Base-by-base conservation (phyloP, 2,888 invertebrate genomes). In the Ctena decussata region DNA sequence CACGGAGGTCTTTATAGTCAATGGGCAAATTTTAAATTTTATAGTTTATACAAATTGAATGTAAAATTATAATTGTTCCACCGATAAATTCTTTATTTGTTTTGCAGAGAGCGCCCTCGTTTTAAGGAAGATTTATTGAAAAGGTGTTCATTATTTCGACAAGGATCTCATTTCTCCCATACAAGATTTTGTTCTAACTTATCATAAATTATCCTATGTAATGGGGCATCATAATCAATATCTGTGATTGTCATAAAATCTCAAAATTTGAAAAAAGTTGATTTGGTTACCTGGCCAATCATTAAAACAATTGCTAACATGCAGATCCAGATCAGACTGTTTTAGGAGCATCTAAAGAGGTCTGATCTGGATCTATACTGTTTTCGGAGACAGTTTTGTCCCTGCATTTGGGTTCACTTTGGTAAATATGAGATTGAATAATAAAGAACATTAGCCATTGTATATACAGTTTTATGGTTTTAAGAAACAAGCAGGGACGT, bases 31-130 rank as follows among this genome's bases (percentile, higher is more conserved):
- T 65, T 30, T 35, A 65, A 65, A 35, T 65, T 65, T 65, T 65
- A 65, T 65, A 65, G 65, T 65, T 65, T 65, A 65, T 65, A 65
- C 65, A 65, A 65, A 65, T 65, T 65, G 65, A 65, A 65, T 65
- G 65, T 35, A 65, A 85, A 88, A 85, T 88, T 85, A 81, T 80
- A 44, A 81, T 83, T 88, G 85, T 82, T 83, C 77, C 70, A 49
- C 37, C 74, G 57, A 53, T 82, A 82, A 80, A 79, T 78, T 79
- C 70, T 8, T 81, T 88, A 72, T 85, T 88, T 88, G 57, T 85
- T 81, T 84, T 88, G 85, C 65, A 12, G 35, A 65, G 35, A 35
- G 65, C 21, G 12, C 11, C 6, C 65, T 18, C 35, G 24, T 65
- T 65, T 65, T 35, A 32, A 32, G 21, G 65, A 65, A 35, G 65